These are phyloP conservation scores for Aphidius ervi DNA, from an alignment of 1,140 invertebrate genomes.

Conservation along the genomic window DNA sequence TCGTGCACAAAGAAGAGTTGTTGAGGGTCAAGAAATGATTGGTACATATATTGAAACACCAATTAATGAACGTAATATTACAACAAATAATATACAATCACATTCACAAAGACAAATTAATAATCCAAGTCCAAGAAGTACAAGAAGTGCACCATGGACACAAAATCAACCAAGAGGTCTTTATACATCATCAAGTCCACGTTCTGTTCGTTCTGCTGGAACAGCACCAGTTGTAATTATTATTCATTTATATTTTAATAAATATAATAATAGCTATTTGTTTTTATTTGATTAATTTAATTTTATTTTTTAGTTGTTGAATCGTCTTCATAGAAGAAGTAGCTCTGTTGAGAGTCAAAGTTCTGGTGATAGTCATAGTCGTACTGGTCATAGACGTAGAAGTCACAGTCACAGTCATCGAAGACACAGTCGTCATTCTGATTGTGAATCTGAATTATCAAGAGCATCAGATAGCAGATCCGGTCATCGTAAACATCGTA, in stretches of 20 bases:
- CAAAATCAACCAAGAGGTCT: constrained; percentile 66
- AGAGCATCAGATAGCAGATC: constrained; percentile 71
- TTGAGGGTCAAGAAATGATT: constrained; percentile 61
- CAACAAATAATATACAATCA: constrained; percentile 31
- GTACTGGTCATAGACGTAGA: constrained; percentile 46
- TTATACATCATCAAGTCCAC: constrained; percentile 63
- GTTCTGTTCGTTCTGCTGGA: constrained; percentile 63
- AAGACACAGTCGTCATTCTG: constrained; percentile 75
- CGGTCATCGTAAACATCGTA: constrained; percentile 66
- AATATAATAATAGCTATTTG: not conserved
- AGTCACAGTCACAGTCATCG: constrained; percentile 64
- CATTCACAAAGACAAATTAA: constrained; percentile 35
- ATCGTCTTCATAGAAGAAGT: constrained; percentile 53
- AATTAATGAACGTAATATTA: constrained; percentile 27
- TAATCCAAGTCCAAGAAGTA: constrained; percentile 59
- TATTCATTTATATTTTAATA: constrained; percentile 7
- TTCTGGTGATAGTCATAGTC: constrained; percentile 57
- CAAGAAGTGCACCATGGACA: constrained; percentile 78
- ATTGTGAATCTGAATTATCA: constrained; percentile 85
- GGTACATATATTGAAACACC: constrained; percentile 46
- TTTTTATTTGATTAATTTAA: not conserved
- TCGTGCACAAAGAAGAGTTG: constrained; percentile 72
- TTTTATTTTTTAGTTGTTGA: constrained; percentile 42
- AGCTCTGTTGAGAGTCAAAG: constrained; percentile 81
- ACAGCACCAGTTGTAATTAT: constrained; percentile 47